Evolutionary conservation across 2,113 vertebrate species (phyloP), one percentile per base, ranked within the genome.

Genomic region (Calyptomena viridis): DNA sequence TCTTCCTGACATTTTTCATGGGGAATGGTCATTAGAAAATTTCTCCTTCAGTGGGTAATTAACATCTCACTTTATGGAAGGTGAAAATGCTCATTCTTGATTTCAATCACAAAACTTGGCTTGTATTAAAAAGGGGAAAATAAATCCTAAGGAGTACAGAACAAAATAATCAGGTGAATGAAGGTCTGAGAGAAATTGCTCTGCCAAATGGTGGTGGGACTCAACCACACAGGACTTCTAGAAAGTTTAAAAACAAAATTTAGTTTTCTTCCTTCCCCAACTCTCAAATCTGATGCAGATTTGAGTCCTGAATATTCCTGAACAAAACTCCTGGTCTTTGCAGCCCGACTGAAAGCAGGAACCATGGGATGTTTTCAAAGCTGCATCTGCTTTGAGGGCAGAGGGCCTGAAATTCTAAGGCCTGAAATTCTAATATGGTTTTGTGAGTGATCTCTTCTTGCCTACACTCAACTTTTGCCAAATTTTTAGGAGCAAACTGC

Each of bases 31-130:
- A 79, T 94, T 91, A 84, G 37, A 87, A 58, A 44, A 14, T 76
- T 89, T 94, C 80, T 91, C 49, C 58, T 91, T 89, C 60, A 18
- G 62, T 79, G 62, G 81, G 30, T 62, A 92, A 69, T 94, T 91
- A 95, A 89, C 84, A 49, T 95, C 77, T 82, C 31, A 14, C 27
- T 91, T 92, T 66, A 73, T 66, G 78, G 77, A 40, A 78, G 33
- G 64, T 87, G 74, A 72, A 93, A 89, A 91, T 18, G n/a, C 74
- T 31, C 35, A 30, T 84, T 82, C 62, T 35, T 28, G 4, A 52
- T 84, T 49, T 69, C 66, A 73, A 53, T 28, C 71, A 79, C 66
- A 82, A 91, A 96, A 69, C 46, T 64, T 82, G n/a, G 25, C 58
- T 82, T 53, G 13, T 33, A 23, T 81, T 76, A 72, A 75, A 62